Evolutionary conservation across 1,140 invertebrate genomes (phyloP), one percentile per base, ranked within the genome.

Genomic region (Uloborus diversus): DNA sequence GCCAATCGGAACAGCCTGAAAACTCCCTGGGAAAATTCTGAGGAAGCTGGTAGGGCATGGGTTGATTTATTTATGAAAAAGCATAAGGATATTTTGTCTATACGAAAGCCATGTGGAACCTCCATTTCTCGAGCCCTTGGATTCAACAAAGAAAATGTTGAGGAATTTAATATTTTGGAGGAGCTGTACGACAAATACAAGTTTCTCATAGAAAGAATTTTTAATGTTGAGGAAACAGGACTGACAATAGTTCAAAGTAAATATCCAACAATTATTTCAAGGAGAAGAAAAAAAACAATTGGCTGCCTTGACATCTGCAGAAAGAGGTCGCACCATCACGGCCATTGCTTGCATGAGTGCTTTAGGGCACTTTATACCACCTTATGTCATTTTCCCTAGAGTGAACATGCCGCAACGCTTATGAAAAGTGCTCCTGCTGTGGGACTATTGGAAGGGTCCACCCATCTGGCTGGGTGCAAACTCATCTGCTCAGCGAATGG

Each of bases 401-500:
- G 35, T 14, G n/a, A 79, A 71, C 5, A 69, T 27, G 3, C 14
- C 23, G 14, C 25, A 37, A 2, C 33, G 13, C 53, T 73, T 13
- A 57, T 59, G 69, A 51, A 61, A 3, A 53, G n/a, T 13, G 3
- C 69, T 62, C 69, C 69, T 23, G 3, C 28, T n/a, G n/a, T 3
- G 49, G 69, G 1, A 33, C 69, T 3, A 59, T 59, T 62, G 28
- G 32, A 49, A 82, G 69, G 49, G 78, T 62, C 42, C 81, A 66
- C 47, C 28, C 42, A 4, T 57, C 42, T n/a, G 59, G 71, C 2
- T 76, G 71, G 35, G 51, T 76, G 1, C 37, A 86, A 81, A 83
- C 84, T 9, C 84, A 85, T 68, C 57, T 86, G n/a, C 87, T 87
- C 81, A 82, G 76, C 5, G 80, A 83, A 70, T 88, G 85, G 87